A percentile compares a stretch with the other conserved stretches of the same genome.
Evolutionary conservation across 2,888 invertebrate genomes (phyloP).

Genomic region (Agrotis ipsilon): DNA sequence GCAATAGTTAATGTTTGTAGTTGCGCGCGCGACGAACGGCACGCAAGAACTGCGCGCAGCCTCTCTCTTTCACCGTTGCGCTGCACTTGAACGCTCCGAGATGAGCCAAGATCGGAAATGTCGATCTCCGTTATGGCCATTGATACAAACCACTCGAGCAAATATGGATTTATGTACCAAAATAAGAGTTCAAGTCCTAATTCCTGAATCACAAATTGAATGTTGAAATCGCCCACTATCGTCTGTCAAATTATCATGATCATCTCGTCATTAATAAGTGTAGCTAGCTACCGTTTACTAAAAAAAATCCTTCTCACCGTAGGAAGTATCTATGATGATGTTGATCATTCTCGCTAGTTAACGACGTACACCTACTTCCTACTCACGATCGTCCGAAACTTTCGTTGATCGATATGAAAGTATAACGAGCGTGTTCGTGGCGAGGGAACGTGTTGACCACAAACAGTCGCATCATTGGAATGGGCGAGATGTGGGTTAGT

Average conservation of each 20-base stretch:
- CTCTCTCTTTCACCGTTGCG: conserved; percentile 87
- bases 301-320: conserved; percentile 50
- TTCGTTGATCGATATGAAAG: conserved; percentile 89
- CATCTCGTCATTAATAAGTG: conserved; percentile 38
- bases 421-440: conserved; percentile 86
- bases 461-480: conserved; percentile 85
- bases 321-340: conserved; percentile 48
- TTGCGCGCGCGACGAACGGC: conserved; percentile 77
- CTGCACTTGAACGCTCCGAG: conserved; percentile 78
- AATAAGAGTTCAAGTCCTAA: conserved; percentile 27
- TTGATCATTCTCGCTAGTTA: conserved; percentile 56
- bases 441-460: conserved; percentile 83
- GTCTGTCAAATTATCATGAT: conserved; percentile 38
- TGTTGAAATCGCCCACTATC: conserved; percentile 18
- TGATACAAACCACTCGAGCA: conserved; percentile 61
- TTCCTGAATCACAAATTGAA: conserved; percentile 29
- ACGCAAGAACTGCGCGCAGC: conserved; percentile 79
- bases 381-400: conserved; percentile 80
- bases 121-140: conserved; percentile 64
- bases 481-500: conserved; percentile 88
- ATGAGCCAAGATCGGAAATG: conserved; percentile 70
- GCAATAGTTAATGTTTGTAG: conserved; percentile 71
- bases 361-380: conserved; percentile 72
- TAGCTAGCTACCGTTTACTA: conserved; percentile 51
- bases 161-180: conserved; percentile 56